phyloP scores from a whole-genome alignment of 2,113 vertebrate species.

The Tragelaphus scriptus region DNA sequence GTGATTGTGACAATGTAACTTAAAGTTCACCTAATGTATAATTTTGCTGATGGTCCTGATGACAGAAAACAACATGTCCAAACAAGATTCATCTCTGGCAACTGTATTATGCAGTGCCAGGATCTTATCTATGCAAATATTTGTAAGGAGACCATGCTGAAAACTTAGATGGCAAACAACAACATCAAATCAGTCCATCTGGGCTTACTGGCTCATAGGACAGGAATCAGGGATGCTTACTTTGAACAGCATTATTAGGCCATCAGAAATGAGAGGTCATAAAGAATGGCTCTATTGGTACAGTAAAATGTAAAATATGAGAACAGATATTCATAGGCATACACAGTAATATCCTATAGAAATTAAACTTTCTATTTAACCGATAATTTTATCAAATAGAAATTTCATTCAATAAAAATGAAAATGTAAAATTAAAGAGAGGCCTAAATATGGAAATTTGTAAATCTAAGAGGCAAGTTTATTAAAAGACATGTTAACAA shows the following conservation, averaged over 20 bases:
- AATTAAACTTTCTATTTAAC: slow-evolving; percentile 1
- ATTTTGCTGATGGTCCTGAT: background rate
- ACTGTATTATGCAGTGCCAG: background rate
- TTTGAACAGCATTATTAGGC: background rate
- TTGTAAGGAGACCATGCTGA: background rate
- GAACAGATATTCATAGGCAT: background rate
- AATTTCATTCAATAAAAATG: background rate
- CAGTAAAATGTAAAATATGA: background rate
- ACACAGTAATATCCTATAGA: background rate
- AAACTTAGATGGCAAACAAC: background rate
- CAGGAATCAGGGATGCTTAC: background rate
- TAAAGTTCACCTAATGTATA: background rate
- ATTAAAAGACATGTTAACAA: background rate
- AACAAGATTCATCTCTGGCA: background rate
- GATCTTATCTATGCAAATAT: background rate
- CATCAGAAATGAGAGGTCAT: background rate
- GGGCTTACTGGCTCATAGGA: background rate
- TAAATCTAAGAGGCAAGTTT: background rate
- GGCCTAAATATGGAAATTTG: background rate
- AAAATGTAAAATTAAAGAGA: slow-evolving; percentile 33
- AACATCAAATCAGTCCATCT: background rate
- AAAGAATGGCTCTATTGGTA: background rate
- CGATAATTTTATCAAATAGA: background rate
- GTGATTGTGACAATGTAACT: background rate
- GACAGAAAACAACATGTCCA: background rate